Evolutionary conservation across 2,888 invertebrate genomes (phyloP), one percentile per base, ranked within the genome.

Genomic region (Heliconius ismenius): DNA sequence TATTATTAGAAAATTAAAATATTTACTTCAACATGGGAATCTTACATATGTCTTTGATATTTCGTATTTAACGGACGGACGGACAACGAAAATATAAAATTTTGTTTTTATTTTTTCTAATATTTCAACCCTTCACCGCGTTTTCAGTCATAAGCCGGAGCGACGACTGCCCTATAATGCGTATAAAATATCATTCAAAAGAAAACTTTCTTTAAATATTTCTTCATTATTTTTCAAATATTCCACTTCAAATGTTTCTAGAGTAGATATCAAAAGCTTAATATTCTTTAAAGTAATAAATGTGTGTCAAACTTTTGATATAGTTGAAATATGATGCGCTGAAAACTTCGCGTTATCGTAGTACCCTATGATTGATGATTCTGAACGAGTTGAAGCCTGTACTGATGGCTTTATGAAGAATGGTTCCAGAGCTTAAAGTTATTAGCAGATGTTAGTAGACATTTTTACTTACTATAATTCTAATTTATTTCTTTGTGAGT

Each of bases 331-430:
- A 70, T 32, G 70, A 70, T 54, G 49, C 62, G 54, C 64, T 72
- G 76, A 76, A 76, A 72, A 76, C 58, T 76, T 73, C 58, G 60
- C 64, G 49, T 64, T 64, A 74, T 72, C 69, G 75, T 58, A 24
- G 67, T 60, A 76, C 72, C 13, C 58, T 15, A 65, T 73, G 76
- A 76, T 76, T 73, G 76, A 76, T 76, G 72, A 64, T 39, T 21
- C 72, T 67, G 76, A 58, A 72, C 28, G 64, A 73, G 63, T 68
- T 75, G 43, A 75, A 68, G 65, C 39, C 72, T 26, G 65, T 28
- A 54, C 24, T 39, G 76, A 76, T 76, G 72, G 72, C 60, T 43
- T 65, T 75, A 49, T 76, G 60, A 73, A 43, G 64, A 72, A 73
- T 73, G 72, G 43, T 39, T 65, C 58, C 28, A 72, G 64, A 65